Conservation (phyloP, 2,113 vertebrate species). For the Albula goreensis region DNA sequence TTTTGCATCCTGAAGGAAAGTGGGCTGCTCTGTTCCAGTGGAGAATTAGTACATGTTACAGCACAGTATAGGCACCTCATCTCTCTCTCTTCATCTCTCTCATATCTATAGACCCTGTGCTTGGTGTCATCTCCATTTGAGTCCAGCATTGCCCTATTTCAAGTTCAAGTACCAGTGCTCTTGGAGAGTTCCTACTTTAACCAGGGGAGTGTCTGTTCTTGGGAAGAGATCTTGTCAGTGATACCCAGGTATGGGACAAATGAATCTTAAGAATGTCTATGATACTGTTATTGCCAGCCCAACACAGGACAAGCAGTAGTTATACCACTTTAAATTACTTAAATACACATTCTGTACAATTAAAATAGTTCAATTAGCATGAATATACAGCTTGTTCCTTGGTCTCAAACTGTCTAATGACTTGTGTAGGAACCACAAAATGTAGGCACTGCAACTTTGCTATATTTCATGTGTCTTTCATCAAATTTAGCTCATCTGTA, state of each 20-base stretch:
- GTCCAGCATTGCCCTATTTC: slow-evolving; percentile 65
- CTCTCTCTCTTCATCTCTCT: not conserved
- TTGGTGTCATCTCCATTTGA: slow-evolving; percentile 78
- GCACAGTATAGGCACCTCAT: not conserved
- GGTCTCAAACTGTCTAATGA: no score
- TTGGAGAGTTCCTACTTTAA: slow-evolving; percentile 38
- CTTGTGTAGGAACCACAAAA: no score
- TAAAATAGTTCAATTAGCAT: no score
- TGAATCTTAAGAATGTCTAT: not conserved
- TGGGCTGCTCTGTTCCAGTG: slow-evolving; percentile 16
- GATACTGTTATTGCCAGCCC: no score
- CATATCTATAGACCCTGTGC: slow-evolving; percentile 68
- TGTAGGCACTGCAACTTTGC: no score
- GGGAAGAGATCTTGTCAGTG: slow-evolving; percentile 57
- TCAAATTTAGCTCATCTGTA: not conserved
- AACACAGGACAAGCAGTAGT: no score
- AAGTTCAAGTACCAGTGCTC: slow-evolving; percentile 54
- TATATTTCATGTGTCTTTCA: no score
- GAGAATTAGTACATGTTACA: slow-evolving; percentile 22
- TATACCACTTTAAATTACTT: no score
- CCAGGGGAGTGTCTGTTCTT: slow-evolving; percentile 11
- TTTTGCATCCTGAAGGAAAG: slow-evolving; percentile 42
- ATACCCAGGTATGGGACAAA: slow-evolving; percentile 75
- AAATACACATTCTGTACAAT: no score
- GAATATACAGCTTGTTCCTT: no score